phyloP scores from a whole-genome alignment of 2,888 invertebrate genomes.

The Clostera curtula region DNA sequence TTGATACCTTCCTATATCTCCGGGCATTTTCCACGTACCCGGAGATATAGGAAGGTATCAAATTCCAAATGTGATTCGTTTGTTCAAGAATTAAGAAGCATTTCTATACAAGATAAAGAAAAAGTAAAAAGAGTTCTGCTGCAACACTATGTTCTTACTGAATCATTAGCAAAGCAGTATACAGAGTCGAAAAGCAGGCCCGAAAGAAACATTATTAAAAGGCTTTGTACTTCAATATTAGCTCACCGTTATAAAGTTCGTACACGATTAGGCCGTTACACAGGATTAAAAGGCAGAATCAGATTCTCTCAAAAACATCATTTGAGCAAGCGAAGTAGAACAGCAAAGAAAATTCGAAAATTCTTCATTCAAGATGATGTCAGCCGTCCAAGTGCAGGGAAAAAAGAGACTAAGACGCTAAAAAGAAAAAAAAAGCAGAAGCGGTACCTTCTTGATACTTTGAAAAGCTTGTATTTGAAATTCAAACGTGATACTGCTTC shows the following conservation, averaged over 20 bases:
- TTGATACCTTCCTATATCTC: too few species aligned
- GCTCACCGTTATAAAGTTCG: constrained; percentile 2
- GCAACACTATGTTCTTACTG: too few species aligned
- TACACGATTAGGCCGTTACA: constrained; percentile 3
- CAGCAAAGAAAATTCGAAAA: background rate
- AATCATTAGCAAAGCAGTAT: too few species aligned
- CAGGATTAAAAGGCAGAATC: too few species aligned
- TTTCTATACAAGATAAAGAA: too few species aligned
- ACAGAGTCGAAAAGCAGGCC: background rate
- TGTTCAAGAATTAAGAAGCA: too few species aligned
- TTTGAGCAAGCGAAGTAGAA: too few species aligned
- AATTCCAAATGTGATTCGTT: too few species aligned
- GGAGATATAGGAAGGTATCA: too few species aligned
- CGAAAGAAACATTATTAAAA: background rate
- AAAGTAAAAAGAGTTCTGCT: too few species aligned
- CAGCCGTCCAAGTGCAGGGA: constrained; percentile 1
- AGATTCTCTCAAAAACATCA: too few species aligned
- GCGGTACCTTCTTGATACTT: constrained; percentile 1
- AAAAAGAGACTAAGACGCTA: background rate
- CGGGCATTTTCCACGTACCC: too few species aligned
- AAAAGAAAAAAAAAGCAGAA: constrained; percentile 1
- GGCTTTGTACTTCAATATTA: constrained; percentile 3
- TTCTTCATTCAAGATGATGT: constrained; percentile 1
- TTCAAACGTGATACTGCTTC: constrained; percentile 1
- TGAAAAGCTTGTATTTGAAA: background rate